Base-by-base conservation (phyloP, 2,888 invertebrate species). In the Dryobota labecula region DNA sequence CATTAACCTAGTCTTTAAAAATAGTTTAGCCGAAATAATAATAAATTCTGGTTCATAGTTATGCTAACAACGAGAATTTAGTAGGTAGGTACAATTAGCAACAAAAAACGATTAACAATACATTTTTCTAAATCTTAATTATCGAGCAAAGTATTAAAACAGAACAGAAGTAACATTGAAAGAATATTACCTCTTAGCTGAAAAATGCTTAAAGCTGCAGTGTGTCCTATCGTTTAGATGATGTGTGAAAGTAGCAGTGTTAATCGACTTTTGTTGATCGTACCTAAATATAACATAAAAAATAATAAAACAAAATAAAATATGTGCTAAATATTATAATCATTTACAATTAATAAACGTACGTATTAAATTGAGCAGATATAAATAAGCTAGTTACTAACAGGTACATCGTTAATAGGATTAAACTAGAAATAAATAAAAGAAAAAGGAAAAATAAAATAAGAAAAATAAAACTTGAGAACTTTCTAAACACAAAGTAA, bases 351-450 rank as follows among this genome's bases (percentile, higher is more conserved):
- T 36, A 15, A 53, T 41, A 36, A 56, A 76, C 33, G 27, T 53
- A 76, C 27, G 6, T 33, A 13, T 41, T 43, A 20, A 51, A 69
- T 69, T 71, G 62, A 76, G 76, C 45, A 54, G 61, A 65, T 63
- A 73, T 76, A 65, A 76, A 71, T 65, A 79, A 67, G 53, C 72
- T 70, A 77, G 62, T 62, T 60, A 65, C 87, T 84, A 80, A 81
- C 83, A 85, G 85, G 87, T 87, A 87, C 87, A 80, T 69, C 38
- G 24, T 77, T 80, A 79, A 69, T 78, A 73, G 54, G 30, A 41
- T 73, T 58, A 78, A 68, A 71, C 64, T 66, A 63, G 1, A 66
- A 60, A 68, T 57, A 53, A 53, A 68, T 30, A 72, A 1, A 61
- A 51, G n/a, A 36, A 54, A 73, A 43, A 30, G 24, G 49, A n/a